Percentiles rank a stretch among this genome's conserved stretches.
Conservation (phyloP, 1,140 invertebrate species). For the Solenopsis invicta region DNA sequence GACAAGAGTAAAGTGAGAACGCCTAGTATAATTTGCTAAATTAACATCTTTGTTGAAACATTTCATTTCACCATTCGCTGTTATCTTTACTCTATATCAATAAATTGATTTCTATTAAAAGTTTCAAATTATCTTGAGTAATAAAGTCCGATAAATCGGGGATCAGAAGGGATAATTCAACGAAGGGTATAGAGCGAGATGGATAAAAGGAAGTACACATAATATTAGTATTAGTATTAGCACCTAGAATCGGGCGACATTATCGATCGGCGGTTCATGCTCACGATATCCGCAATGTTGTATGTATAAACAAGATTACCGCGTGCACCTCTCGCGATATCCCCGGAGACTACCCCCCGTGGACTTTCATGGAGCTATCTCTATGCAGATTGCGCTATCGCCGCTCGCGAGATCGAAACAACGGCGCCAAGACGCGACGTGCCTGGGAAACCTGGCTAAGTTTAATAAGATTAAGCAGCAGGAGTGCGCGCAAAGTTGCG, state of each 20-base stretch:
- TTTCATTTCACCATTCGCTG: background rate
- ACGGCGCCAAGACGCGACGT: constrained; percentile 22
- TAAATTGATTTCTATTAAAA: constrained; percentile 2
- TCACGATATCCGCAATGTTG: constrained; percentile 39
- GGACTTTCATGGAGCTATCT: constrained; percentile 64
- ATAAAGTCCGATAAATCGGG: constrained; percentile 1
- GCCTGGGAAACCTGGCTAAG: constrained; percentile 10
- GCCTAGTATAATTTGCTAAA: constrained; percentile 1
- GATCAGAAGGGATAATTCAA: background rate
- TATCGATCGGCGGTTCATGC: constrained; percentile 41
- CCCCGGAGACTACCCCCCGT: constrained; percentile 52
- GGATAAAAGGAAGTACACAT: background rate
- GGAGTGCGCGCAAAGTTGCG: constrained; percentile 17
- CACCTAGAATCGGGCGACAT: background rate
- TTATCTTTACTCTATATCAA: background rate
- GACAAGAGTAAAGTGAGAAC: background rate
- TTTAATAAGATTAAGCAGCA: constrained; percentile 56
- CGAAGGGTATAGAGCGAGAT: background rate
- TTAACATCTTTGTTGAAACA: background rate
- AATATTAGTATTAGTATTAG: constrained; percentile 10
- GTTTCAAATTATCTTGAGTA: background rate
- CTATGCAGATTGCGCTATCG: constrained; percentile 70
- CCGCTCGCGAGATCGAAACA: constrained; percentile 27
- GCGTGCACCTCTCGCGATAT: constrained; percentile 23
- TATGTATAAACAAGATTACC: constrained; percentile 59